A percentile compares a stretch with the other conserved stretches of the same genome.
These are phyloP conservation scores for Tachysurus vachellii DNA, from an alignment of 2,113 vertebrate species.

Conservation along the genomic window DNA sequence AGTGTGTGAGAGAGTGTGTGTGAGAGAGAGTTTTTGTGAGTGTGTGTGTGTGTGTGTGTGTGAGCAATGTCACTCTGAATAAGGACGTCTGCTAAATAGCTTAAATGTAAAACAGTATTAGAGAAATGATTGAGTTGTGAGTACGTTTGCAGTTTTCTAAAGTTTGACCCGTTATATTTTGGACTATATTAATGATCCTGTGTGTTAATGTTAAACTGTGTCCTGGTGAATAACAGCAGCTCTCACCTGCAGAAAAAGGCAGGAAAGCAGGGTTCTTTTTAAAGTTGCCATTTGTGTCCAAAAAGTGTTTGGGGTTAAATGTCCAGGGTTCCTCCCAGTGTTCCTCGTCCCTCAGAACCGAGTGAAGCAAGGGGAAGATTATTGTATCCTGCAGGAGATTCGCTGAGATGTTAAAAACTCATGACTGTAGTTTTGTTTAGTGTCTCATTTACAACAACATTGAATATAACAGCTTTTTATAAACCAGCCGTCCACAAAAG, in stretches of 20 bases:
- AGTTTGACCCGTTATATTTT: not conserved
- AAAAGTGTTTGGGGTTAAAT: constrained; percentile 65
- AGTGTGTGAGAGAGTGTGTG: not conserved
- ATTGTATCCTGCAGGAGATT: constrained; percentile 57
- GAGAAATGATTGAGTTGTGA: not conserved
- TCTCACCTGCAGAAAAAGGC: constrained; percentile 68
- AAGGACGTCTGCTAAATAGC: too few species aligned
- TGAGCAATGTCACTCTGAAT: too few species aligned
- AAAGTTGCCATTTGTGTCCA: constrained; percentile 61
- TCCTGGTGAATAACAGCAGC: not conserved
- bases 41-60: not conserved
- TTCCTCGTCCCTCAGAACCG: constrained; percentile 58
- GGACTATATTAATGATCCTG: not conserved
- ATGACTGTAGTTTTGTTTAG: not conserved
- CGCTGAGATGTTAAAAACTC: not conserved
- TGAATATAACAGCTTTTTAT: too few species aligned
- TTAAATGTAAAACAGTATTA: too few species aligned
- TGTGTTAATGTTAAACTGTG: not conserved
- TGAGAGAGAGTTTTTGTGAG: too few species aligned
- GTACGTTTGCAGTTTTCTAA: not conserved
- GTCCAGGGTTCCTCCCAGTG: constrained; percentile 56
- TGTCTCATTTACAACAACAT: not conserved
- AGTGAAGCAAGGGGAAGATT: constrained; percentile 62
- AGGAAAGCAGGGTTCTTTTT: constrained; percentile 63
- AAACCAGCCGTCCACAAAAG: too few species aligned